Base-by-base conservation (phyloP, 2,888 invertebrate genomes). In the Tachystola acroxantha region DNA sequence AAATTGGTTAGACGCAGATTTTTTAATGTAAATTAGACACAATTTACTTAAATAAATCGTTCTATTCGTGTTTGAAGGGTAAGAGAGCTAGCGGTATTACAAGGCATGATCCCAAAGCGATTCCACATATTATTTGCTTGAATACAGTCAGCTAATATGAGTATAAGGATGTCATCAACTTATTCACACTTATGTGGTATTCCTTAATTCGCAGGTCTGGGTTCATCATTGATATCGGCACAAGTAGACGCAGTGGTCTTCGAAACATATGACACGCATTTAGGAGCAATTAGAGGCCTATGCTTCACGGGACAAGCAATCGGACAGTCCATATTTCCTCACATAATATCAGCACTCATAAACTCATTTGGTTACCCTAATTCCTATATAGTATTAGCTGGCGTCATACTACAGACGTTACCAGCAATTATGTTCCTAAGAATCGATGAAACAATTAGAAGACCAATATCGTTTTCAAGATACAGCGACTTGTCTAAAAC, bases 181-280 rank as follows among this genome's bases (percentile, higher is more conserved):
- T n/a, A n/a, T n/a, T n/a, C n/a, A n/a, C n/a, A n/a, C n/a, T n/a
- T n/a, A n/a, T n/a, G n/a, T n/a, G n/a, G n/a, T n/a, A n/a, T n/a
- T 16, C 6, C 6, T 16, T 16, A 3, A 6, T 16, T 16, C 16
- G 6, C 63, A 88, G 88, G 88, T 39, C 49, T 87, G 7, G 88
- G 88, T 5, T 79, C 84, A 10, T 85, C 86, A 7, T 39, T 88
- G 5, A 67, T 85, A 48, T 75, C 85, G 31, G 80, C 84, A 5
- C 88, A 88, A 67, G 75, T 88, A 4, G 85, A 88, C 42, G 84
- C 80, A 14, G 73, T 87, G 10, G 55, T 87, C 32, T 80, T 79
- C 45, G 88, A 88, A 42, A 81, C 80, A 0, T 88, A 88, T 41
- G 84, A 88, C 48, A 64, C 73, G 9, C 67, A 77, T 10, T 43